Evolutionary conservation across 2,797 vertebrate species (phyloP), one percentile per base, ranked within the genome.

Genomic region (Peromyscus aztecus): DNA sequence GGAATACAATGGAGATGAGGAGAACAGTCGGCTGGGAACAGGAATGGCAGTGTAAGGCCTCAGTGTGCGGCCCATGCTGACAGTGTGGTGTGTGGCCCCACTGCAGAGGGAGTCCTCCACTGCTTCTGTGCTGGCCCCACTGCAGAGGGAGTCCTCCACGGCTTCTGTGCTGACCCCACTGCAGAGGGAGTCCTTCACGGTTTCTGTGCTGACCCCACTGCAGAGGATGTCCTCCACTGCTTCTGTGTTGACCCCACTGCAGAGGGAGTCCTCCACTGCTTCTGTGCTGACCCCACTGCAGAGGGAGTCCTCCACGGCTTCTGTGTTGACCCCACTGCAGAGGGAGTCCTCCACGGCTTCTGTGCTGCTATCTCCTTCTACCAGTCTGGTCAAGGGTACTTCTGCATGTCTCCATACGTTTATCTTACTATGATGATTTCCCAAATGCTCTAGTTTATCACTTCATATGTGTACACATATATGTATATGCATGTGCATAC

Each of bases 1-100:
- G 97, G 94, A 96, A 98, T 85, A 87, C 94, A 92, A 93, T 84
- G 17, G 55, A 81, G 31, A 86, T 96, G 65, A 96, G 92, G 65
- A 96, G 92, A 91, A 75, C 91, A 73, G 52, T 71, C 3, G 71
- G 67, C 52, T 27, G 23, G 9, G 1, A 76, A 52, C 19, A 49
- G 6, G 43, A 31, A 52, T 67, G 84, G 71, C 40, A 61, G 31
- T 77, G n/a, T 0, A 0, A 92, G 46, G 63, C 75, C 67, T 83
- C 52, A 7, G 61, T 73, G 14, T n/a, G 29, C 73, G 5, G 52
- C 57, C 73, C 7, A 27, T 14, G 49, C 4, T 87, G 55, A 82
- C 2, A 24, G 49, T 0, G 3, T 3, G 13, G 6, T 24, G 19
- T 13, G 69, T 21, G 5, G 13, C 24, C 29, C 34, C 16, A 8